These are phyloP conservation scores for Hyperoplus lanceolatus DNA, from an alignment of 2,797 vertebrate species.

Conservation along the genomic window DNA sequence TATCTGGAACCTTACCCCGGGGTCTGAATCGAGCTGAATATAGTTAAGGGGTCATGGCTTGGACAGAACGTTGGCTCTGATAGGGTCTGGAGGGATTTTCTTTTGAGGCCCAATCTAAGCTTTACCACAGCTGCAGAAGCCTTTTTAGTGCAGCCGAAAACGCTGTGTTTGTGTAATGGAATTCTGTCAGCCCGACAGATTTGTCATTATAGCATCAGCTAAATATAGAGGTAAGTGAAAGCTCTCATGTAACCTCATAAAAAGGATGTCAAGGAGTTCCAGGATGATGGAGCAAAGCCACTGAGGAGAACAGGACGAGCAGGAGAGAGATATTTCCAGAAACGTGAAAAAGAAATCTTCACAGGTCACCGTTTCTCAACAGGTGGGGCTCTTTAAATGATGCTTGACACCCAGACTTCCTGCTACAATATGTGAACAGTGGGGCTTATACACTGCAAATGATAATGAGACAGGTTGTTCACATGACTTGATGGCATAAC, in stretches of 20 bases:
- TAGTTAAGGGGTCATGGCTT: no score
- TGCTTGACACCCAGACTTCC: background rate
- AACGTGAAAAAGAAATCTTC: slow-evolving; percentile 22
- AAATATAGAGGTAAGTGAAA: slow-evolving; percentile 68
- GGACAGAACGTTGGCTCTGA: no score
- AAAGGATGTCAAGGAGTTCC: slow-evolving; percentile 78
- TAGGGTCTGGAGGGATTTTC: no score
- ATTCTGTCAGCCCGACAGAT: slow-evolving; percentile 63
- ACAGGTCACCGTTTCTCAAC: slow-evolving; percentile 40
- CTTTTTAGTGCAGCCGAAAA: slow-evolving; percentile 42
- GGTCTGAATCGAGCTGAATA: no score
- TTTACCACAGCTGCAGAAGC: no score
- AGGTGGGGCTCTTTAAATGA: slow-evolving; percentile 17
- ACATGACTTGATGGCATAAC: background rate
- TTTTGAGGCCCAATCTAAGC: no score
- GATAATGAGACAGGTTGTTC: background rate
- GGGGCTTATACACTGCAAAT: no score
- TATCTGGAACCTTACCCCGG: no score
- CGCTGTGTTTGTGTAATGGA: slow-evolving; percentile 65
- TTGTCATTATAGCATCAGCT: slow-evolving; percentile 67
- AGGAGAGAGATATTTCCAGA: slow-evolving; percentile 44
- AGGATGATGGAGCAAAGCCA: slow-evolving; percentile 57
- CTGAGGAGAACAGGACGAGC: slow-evolving; percentile 36
- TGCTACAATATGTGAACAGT: background rate
- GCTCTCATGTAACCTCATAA: slow-evolving; percentile 68